Base-by-base conservation (phyloP, 2,113 vertebrate species). In the Mus pahari region DNA sequence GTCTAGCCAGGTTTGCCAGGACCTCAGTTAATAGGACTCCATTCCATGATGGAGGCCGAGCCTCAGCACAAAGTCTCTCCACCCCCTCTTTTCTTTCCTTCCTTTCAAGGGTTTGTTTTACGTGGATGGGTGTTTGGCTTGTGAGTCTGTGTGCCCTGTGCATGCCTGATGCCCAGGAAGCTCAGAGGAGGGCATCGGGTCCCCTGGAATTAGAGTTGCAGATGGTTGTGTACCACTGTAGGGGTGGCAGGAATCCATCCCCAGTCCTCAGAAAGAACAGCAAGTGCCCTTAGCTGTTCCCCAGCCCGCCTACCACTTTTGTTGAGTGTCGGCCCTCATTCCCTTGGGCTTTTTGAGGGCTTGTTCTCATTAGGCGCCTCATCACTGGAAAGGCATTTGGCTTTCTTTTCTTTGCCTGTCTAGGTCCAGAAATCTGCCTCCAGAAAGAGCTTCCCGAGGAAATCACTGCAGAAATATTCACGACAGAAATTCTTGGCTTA, bases 401-500 rank as follows among this genome's bases (percentile, higher is more conserved):
- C 10, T 96, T 81, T 94, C 50, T 96, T 75, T 82, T 89, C 97
- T 96, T 96, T 93, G 92, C 97, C 91, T 78, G 94, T 96, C 96
- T 71, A 98, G 98, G 98, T 96, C 94, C 98, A 75, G 97, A 98
- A 70, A 97, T 97, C 96, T 95, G 98, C 55, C 97, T 98, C 83
- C 98, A 99, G 97, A 94, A 97, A 83, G 97, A 96, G n/a, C 98
- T 99, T 94, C 99, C 99, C 33, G 97, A 98, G 9, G 98, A 99
- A 98, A 99, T 99, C 97, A 99, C 99, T 71, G 92, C 98, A 84
- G 98, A 99, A 96, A 98, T 98, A 77, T 99, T 99, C n/a, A 89
- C 98, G 13, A 86, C 91, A 55, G 97, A 99, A 55, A 99, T 99
- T 97, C 98, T 99, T 88, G 99, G 99, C 79, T 98, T 99, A 89